Percentiles rank a stretch among this genome's conserved stretches.
Evolutionary conservation across 2,113 vertebrate genomes (phyloP).

Genomic region (Neofelis nebulosa): DNA sequence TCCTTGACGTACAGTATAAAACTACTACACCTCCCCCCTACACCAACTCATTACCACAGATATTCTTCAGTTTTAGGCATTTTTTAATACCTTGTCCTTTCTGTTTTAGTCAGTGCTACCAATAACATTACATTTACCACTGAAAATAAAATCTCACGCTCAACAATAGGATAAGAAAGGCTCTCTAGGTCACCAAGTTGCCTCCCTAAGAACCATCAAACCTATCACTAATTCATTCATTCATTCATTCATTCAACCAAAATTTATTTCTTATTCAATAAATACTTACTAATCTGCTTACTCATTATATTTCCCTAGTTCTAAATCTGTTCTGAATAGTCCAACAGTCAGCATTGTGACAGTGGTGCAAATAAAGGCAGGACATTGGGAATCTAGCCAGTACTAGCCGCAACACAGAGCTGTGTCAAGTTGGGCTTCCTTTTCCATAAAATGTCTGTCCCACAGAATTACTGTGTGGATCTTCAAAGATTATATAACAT

Average conservation of each 20-base stretch:
- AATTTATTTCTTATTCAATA: constrained; percentile 6
- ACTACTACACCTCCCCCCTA: not conserved
- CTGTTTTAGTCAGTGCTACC: not conserved
- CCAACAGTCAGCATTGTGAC: not conserved
- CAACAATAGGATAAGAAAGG: not conserved
- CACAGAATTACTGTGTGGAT: not conserved
- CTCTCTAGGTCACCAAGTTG: not conserved
- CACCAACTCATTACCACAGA: not conserved
- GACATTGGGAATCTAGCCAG: not conserved
- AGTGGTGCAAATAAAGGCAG: not conserved
- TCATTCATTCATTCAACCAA: not conserved
- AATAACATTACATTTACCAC: not conserved
- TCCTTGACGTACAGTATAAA: not conserved
- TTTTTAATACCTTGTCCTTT: not conserved
- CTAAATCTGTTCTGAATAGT: not conserved
- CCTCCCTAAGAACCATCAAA: not conserved
- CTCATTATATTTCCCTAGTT: constrained; percentile 20
- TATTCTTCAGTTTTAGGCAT: not conserved
- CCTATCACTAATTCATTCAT: not conserved
- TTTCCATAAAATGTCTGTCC: not conserved
- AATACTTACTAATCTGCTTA: not conserved
- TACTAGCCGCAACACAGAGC: not conserved
- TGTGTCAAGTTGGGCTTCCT: not conserved
- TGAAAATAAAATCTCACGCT: constrained; percentile 32
- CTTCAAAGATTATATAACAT: not conserved